These are phyloP conservation scores for Amniataba percoides DNA, from an alignment of 2,797 vertebrate species.

Conservation along the genomic window DNA sequence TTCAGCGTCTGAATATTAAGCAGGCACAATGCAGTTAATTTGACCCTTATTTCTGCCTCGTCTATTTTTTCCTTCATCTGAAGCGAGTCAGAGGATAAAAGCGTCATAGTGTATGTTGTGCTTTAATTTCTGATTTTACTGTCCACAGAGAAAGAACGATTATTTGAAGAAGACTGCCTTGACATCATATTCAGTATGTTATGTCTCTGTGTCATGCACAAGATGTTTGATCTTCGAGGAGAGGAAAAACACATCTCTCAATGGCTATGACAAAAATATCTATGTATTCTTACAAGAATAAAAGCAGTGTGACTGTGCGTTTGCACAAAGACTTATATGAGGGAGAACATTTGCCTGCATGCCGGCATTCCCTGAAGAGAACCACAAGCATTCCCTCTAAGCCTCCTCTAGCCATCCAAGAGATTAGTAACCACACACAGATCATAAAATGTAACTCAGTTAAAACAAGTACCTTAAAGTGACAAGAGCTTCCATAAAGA, in stretches of 20 bases:
- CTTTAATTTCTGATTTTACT: neutral
- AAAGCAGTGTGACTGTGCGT: neutral
- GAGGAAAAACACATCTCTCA: slow-evolving; percentile 14
- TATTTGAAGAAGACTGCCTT: slow-evolving; percentile 2
- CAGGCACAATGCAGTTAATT: slow-evolving; percentile 26
- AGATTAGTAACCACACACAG: slow-evolving; percentile 58
- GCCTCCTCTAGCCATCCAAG: slow-evolving; percentile 37
- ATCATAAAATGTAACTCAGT: slow-evolving; percentile 46
- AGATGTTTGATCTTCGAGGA: slow-evolving; percentile 6
- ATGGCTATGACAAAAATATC: neutral
- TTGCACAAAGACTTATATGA: slow-evolving; percentile 22
- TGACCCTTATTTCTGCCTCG: slow-evolving; percentile 23
- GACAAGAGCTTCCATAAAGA: slow-evolving; percentile 56
- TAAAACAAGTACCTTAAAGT: slow-evolving; percentile 63
- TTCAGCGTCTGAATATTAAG: slow-evolving; percentile 37
- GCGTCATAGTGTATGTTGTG: neutral
- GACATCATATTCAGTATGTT: neutral
- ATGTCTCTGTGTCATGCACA: slow-evolving; percentile 10
- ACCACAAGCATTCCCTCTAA: slow-evolving; percentile 51
- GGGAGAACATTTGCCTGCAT: slow-evolving; percentile 24
- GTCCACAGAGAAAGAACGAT: neutral
- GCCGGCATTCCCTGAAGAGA: slow-evolving; percentile 37
- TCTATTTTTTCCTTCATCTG: slow-evolving; percentile 8
- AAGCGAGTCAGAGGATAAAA: neutral
- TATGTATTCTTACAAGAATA: neutral